Conservation (phyloP, 2,797 vertebrate genomes). For the Xiphorhynchus erythropygius region DNA sequence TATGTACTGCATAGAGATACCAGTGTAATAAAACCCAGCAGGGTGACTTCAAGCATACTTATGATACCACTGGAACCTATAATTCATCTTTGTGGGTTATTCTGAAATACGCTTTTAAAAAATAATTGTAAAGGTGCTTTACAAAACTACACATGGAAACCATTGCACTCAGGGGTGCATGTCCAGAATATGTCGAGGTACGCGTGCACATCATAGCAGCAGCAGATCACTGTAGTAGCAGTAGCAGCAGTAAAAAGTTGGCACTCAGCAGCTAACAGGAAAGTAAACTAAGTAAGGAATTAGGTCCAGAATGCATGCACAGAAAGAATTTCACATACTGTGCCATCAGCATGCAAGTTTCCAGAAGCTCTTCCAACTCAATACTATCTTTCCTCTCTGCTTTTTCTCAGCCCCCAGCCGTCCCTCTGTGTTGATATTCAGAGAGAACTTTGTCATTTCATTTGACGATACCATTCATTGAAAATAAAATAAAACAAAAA, state of each 20-base stretch:
- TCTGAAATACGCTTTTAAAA: neutral
- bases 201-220: fast-evolving
- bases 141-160: neutral
- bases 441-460: neutral
- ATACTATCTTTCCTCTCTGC: neutral
- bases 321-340: slow-evolving; percentile 49
- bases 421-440: neutral
- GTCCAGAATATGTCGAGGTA: neutral
- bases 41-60: neutral
- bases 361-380: slow-evolving; percentile 45
- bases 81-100: neutral
- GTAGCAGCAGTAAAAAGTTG: slow-evolving; percentile 25
- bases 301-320: slow-evolving; percentile 57
- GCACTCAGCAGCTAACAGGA: neutral
- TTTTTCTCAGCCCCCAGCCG: neutral
- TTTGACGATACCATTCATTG: neutral
- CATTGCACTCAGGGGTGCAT: fast-evolving
- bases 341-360: slow-evolving; percentile 50
- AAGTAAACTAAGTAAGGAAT: slow-evolving; percentile 54
- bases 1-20: neutral
- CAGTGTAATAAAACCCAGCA: slow-evolving; percentile 2
- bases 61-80: neutral
- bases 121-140: neutral
- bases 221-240: neutral
- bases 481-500: neutral